Evolutionary conservation across 2,888 invertebrate genomes (phyloP), one percentile per base, ranked within the genome.

Genomic region (Rhingia rostrata): DNA sequence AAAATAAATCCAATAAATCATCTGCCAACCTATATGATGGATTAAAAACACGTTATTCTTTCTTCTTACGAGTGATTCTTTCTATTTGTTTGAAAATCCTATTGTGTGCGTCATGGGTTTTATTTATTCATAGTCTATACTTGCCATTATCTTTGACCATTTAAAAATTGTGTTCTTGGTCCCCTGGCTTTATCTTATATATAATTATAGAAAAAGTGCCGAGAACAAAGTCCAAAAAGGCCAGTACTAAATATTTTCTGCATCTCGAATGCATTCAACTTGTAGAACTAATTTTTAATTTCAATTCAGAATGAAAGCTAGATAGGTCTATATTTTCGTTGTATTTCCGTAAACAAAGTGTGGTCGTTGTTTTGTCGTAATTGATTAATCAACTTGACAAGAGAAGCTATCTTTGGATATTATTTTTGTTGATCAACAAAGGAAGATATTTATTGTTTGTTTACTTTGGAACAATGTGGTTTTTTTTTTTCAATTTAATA

Each of bases 201-300:
- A n/a, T 56, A 56, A 47, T 56, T 56, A 69, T 69, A 69, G 54
- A 56, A 56, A 56, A 7, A 56, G 67, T 37, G 30, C 14, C 22
- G 41, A 12, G 51, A 6, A 32, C 51, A 64, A 51, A 51, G 43
- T 66, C 43, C 41, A 33, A 33, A 54, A 22, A 9, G 33, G 14
- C 4, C 45, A 33, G 33, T 45, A 32, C 47, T 33, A 45, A n/a
- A 35, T 9, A 22, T 47, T 63, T 63, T 10, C 61, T 47, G 12
- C 22, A 47, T 47, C 35, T 41, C 4, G 14, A 45, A 7, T 69
- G 43, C 66, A 39, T 33, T 33, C 32, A 60, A 10, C 22, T 22
- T 39, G 9, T 22, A 39, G 1, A 56, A 56, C 51, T 32, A n/a
- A 54, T 4, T 33, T 35, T 35, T 14, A 35, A 6, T 39, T 58